phyloP scores from a whole-genome alignment of 2,888 invertebrate genomes.

The Rosalia funebris region DNA sequence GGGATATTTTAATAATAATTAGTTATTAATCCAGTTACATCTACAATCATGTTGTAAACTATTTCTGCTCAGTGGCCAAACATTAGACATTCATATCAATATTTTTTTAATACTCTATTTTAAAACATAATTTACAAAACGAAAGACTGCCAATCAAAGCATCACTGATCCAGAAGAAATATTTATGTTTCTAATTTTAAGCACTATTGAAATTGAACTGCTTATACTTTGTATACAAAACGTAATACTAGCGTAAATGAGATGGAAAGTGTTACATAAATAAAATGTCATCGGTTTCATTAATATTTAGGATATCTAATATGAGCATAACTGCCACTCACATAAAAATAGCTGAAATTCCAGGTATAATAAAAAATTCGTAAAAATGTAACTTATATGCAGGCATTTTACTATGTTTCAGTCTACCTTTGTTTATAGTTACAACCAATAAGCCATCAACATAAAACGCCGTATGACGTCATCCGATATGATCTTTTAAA shows the following conservation, averaged over 20 bases:
- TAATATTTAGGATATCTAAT: background rate
- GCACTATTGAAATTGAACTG: background rate
- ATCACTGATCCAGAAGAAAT: background rate
- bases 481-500: background rate
- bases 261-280: background rate
- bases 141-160: slow-evolving; percentile 1
- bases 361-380: background rate
- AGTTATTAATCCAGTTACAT: too few species aligned
- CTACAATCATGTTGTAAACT: background rate
- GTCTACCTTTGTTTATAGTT: background rate
- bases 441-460: background rate
- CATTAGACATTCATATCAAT: background rate
- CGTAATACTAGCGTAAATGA: background rate
- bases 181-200: background rate
- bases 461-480: background rate
- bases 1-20: too few species aligned
- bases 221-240: background rate
- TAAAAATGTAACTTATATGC: background rate
- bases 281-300: background rate
- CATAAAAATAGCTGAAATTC: background rate
- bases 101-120: background rate
- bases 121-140: background rate
- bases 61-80: background rate
- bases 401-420: background rate
- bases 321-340: background rate